Evolutionary conservation across 2,888 invertebrate genomes (phyloP).

Genomic region (Agriopis aurantiaria): DNA sequence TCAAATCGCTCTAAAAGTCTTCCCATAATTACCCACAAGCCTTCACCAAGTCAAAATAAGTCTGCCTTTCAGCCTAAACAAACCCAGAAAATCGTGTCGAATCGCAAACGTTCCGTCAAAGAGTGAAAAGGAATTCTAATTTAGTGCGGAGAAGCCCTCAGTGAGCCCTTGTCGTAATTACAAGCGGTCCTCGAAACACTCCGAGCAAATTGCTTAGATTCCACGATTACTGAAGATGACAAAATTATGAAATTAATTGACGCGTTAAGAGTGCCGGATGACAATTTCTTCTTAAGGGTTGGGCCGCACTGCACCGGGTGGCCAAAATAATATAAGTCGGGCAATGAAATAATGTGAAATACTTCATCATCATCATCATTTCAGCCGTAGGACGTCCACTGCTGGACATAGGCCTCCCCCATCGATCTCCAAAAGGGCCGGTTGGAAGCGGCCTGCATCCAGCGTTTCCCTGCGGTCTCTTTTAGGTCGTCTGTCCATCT

Average conservation of each 20-base stretch:
- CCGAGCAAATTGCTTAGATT: slow-evolving; percentile 48
- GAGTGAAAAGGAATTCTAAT: slow-evolving; percentile 42
- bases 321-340: neutral
- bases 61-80: slow-evolving; percentile 11
- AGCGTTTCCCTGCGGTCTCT: too few relatives aligned
- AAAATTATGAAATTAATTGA: slow-evolving; percentile 46
- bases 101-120: slow-evolving; percentile 31
- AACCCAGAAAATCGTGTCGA: slow-evolving; percentile 15
- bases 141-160: slow-evolving; percentile 34
- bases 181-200: slow-evolving; percentile 40
- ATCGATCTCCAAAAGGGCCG: too few relatives aligned
- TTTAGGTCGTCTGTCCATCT: too few relatives aligned
- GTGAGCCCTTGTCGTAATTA: slow-evolving; percentile 41
- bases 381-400: too few relatives aligned
- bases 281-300: slow-evolving; percentile 31
- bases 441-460: too few relatives aligned
- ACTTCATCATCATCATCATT: too few relatives aligned
- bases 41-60: slow-evolving; percentile 2
- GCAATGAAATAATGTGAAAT: too few relatives aligned
- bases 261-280: slow-evolving; percentile 28
- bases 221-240: slow-evolving; percentile 47
- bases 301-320: neutral
- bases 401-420: too few relatives aligned
- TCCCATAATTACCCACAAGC: neutral
- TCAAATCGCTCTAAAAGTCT: too few relatives aligned